These are phyloP conservation scores for Dendronephthya gigantea DNA, from an alignment of 64 coral and sea anemone species.

Conservation along the genomic window DNA sequence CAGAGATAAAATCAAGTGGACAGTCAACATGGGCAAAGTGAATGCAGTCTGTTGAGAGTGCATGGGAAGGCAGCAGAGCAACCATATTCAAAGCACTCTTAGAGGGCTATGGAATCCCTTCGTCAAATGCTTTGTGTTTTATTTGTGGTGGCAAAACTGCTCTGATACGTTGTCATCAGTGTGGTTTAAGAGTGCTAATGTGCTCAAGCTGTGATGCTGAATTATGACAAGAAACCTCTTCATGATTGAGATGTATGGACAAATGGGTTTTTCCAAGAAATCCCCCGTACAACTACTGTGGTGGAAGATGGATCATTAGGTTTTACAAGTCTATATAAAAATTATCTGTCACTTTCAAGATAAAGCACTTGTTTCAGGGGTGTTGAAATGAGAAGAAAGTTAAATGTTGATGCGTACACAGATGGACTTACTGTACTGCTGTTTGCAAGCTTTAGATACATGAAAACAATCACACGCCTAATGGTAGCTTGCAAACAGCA, in stretches of 20 bases:
- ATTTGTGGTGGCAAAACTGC: background rate
- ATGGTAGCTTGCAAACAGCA: no score
- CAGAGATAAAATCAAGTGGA: background rate
- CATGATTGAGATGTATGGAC: slow-evolving; percentile 7
- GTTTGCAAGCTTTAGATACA: no score
- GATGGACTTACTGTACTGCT: no score
- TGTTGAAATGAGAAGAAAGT: no score
- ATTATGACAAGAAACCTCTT: background rate
- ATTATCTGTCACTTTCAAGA: no score
- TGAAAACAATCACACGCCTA: no score
- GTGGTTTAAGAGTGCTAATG: background rate
- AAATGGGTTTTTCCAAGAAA: slow-evolving; percentile 1
- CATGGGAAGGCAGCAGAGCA: background rate
- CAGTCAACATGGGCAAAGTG: background rate
- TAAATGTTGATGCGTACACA: no score
- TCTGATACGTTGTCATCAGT: background rate
- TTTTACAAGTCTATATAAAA: background rate
- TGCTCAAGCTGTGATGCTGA: background rate
- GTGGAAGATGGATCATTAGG: background rate
- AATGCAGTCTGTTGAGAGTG: background rate
- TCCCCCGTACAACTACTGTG: background rate
- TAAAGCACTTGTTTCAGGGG: no score
- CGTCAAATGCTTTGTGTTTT: background rate
- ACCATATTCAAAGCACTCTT: background rate
- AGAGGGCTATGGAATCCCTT: background rate